Evolutionary conservation across 2,888 invertebrate genomes (phyloP).

Genomic region (Phytoseiulus persimilis): DNA sequence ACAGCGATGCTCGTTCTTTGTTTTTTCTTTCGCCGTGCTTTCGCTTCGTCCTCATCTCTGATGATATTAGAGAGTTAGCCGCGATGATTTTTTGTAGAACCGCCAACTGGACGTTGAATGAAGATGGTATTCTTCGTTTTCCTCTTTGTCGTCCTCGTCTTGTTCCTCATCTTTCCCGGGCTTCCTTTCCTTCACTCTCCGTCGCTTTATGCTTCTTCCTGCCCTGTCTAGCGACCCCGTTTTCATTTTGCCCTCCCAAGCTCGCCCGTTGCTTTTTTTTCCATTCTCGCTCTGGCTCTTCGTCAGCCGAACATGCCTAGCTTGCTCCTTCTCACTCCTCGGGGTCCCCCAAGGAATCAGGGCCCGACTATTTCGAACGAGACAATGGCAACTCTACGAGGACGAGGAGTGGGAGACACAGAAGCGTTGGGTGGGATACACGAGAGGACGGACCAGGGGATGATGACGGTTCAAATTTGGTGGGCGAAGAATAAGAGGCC

Average conservation of each 20-base stretch:
- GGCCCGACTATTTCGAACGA: neutral
- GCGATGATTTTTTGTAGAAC: neutral
- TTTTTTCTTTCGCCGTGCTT: neutral
- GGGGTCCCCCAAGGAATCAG: neutral
- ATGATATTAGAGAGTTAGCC: neutral
- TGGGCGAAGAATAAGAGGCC: neutral
- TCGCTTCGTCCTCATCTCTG: neutral
- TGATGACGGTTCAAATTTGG: neutral
- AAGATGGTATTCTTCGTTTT: neutral
- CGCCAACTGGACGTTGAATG: neutral
- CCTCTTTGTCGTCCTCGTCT: neutral
- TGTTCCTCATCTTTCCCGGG: neutral
- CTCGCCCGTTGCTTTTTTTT: neutral
- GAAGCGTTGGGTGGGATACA: neutral
- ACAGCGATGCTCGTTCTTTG: neutral
- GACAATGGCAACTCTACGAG: neutral
- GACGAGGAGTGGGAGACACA: neutral
- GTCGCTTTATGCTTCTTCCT: neutral
- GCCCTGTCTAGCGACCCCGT: neutral
- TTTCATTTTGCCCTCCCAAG: neutral
- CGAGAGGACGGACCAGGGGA: neutral
- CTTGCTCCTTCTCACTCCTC: neutral
- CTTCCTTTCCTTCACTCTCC: neutral
- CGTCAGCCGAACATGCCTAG: neutral
- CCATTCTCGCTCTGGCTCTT: neutral